Base-by-base conservation (phyloP, 2,888 invertebrate species). In the Endomychus coccineus region DNA sequence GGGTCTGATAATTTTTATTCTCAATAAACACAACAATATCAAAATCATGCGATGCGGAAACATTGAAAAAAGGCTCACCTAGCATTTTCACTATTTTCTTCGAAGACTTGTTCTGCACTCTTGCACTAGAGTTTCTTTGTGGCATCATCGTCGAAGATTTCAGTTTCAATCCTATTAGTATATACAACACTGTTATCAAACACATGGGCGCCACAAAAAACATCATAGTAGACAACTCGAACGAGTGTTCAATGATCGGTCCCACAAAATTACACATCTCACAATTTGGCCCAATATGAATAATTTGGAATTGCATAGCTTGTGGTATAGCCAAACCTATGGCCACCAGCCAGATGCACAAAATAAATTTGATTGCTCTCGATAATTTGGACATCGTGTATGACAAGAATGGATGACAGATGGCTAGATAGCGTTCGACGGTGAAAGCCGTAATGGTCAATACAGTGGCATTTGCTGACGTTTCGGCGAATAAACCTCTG, bases 161-260 rank as follows among this genome's bases (percentile, higher is more conserved):
- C 34, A 40, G 25, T 38, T 79, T 72, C 45, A 85, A 66, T 59
- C 82, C 84, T 52, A 85, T 84, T 44, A 84, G 67, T 34, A 81
- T 74, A 58, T 91, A 91, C 46, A 91, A 67, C 39, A 87, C 81
- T 14, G 81, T 79, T 56, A 90, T 88, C 43, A 89, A 70, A 14
- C 83, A 83, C 87, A 91, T 88, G 2, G 90, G 90, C 24, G 81
- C 77, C 19, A 86, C 78, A 59, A 91, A 91, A 65, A 90, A 88
- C 52, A 89, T 68, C 57, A 82, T 78, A 50, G 80, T 80, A 10
- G 89, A 86, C 49, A 86, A 75, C 55, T 83, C 81, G 57, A 87
- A 86, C 45, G 82, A 78, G 66, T 83, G 80, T 40, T 78, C 76
- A 15, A 78, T 63, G 11, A 52, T 50, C 17, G 58, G 52, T 13